phyloP scores from a whole-genome alignment of 2,888 invertebrate species.

The Cactoblastis cactorum region DNA sequence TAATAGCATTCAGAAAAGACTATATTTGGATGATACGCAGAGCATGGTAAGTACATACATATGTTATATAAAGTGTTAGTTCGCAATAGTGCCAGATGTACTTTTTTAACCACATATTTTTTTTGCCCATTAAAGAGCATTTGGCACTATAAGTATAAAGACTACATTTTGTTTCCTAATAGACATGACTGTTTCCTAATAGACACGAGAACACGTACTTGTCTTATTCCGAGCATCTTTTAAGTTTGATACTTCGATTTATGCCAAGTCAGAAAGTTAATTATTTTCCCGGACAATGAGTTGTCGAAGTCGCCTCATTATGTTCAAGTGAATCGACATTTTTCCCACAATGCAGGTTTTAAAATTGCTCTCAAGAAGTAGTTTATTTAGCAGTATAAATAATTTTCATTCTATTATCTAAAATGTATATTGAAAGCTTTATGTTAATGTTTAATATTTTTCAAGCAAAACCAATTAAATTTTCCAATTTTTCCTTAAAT shows the following conservation, averaged over 20 bases:
- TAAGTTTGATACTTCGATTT: constrained; percentile 44
- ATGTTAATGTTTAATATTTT: too few species aligned
- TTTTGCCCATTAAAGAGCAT: too few species aligned
- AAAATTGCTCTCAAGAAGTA: constrained; percentile 26
- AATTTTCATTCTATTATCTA: not conserved
- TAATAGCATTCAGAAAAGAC: too few species aligned
- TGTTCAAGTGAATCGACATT: constrained; percentile 47
- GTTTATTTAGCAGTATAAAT: constrained; percentile 6
- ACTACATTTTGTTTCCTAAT: not conserved
- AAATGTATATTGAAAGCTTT: not conserved
- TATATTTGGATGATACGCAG: too few species aligned
- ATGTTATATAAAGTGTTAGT: too few species aligned
- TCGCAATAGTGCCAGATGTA: too few species aligned
- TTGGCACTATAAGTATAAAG: not conserved
- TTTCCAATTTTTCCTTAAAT: constrained; percentile 21
- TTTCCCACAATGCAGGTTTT: constrained; percentile 37
- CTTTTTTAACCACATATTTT: too few species aligned
- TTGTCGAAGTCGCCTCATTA: constrained; percentile 56
- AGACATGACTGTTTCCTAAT: not conserved
- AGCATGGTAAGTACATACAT: too few species aligned
- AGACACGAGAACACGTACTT: constrained; percentile 3
- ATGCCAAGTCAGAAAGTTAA: constrained; percentile 71
- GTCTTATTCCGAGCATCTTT: constrained; percentile 35
- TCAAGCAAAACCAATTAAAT: constrained; percentile 42
- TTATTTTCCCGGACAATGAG: constrained; percentile 70